Evolutionary conservation across 1,140 invertebrate species (phyloP), one percentile per base, ranked within the genome.

Genomic region (Papilio polyxenes): DNA sequence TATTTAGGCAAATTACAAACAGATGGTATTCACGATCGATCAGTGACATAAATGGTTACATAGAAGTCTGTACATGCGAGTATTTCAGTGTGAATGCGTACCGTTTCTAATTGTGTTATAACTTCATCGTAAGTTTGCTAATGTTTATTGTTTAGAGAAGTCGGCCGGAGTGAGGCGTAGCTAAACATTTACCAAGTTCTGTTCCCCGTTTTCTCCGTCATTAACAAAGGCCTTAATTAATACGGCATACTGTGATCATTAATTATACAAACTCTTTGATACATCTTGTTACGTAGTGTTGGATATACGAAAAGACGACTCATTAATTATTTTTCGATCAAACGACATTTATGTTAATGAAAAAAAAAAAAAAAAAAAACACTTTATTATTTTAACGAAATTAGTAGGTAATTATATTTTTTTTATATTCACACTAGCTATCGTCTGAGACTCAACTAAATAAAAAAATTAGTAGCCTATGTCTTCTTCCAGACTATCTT

Each of bases 191-290:
- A 72, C 65, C 8, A 72, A 72, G 65, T 72, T 72, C 65, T 72
- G 65, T 72, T 72, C 65, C 65, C 65, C 65, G 65, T 72, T 72
- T 72, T 72, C 65, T 72, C 31, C 65, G 31, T 72, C 65, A 72
- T 72, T 72, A 72, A 72, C 65, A 72, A 72, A 72, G 65, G 65
- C 31, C 65, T 72, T 72, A 72, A 72, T 72, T 72, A 72, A 72
- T 72, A 72, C 62, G 10, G 10, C 65, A 37, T 72, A 72, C 65
- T 72, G 65, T 72, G 65, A 72, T 72, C 65, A 72, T 72, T 72
- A 72, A 72, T 72, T 72, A 72, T 72, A 17, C 23, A 72, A 31
- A 11, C 65, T 62, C 59, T 72, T 72, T 72, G 65, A 72, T 72
- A 72, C 65, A 72, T 40, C 15, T 56, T 56, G 65, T 72, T 72